Base-by-base conservation (phyloP, 2,888 invertebrate genomes). In the Thalpophila matura region DNA sequence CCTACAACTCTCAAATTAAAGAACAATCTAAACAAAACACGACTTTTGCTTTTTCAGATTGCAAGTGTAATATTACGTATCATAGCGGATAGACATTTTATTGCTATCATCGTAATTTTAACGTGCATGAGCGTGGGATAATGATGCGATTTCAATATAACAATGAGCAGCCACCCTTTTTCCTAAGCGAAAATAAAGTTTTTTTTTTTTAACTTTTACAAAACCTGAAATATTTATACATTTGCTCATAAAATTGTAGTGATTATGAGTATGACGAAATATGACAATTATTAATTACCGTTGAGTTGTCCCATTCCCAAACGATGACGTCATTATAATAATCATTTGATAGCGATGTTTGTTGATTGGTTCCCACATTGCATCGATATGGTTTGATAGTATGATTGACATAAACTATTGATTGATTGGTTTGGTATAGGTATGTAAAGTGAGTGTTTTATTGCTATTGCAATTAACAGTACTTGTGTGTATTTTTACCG, bases 401-500 rank as follows among this genome's bases (percentile, higher is more conserved):
- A 57, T 74, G 74, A 74, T 74, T 70, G 66, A 61, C 47, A 53
- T 62, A 59, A 74, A 59, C 60, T 42, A 56, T 47, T 55, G 29
- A 57, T 63, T 49, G 40, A 68, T 55, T 63, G 12, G n/a, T 18
- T 61, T 6, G 42, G 37, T 51, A 37, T 58, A 40, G 50, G 24
- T 27, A 40, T 54, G 24, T 27, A 31, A 58, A 58, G 33, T 66
- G 31, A n/a, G 20, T 58, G 42, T 37, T 37, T 56, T 51, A 65
- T 57, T 61, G 26, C 29, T 24, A n/a, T 20, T 64, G 42, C 33
- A 54, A 58, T 69, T 56, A 69, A 47, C 62, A 22, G 24, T 51
- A 38, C 12, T 3, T 35, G 24, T 4, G 9, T 46, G 9, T 37
- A 14, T 14, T 3, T 50, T 57, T 50, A 20, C 37, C 26, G 35